These are phyloP conservation scores for Pseudonaja textilis DNA, from an alignment of 2,113 vertebrate species.

Conservation along the genomic window DNA sequence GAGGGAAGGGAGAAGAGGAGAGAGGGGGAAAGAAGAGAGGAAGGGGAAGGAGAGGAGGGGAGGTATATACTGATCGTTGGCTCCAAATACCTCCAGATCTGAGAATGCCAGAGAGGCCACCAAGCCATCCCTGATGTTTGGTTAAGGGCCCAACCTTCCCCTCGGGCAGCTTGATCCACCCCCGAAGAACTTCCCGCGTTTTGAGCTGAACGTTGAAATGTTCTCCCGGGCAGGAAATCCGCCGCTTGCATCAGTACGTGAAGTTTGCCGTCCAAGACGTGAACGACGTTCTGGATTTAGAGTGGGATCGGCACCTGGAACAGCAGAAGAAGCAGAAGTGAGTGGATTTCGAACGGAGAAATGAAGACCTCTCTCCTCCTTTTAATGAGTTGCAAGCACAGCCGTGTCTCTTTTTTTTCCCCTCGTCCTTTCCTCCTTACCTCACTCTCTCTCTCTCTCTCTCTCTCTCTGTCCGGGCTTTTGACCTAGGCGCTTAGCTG, in stretches of 20 bases:
- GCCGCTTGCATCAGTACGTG: constrained; percentile 89
- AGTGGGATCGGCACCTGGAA: constrained; percentile 93
- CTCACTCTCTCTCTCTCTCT: too few species aligned
- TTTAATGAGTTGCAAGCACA: too few species aligned
- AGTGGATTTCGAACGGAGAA: constrained; percentile 13
- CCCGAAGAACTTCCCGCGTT: background rate
- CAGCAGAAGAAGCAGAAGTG: constrained; percentile 88
- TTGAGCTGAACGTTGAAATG: background rate
- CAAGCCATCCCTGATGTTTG: background rate
- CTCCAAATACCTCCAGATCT: background rate
- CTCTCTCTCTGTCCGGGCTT: background rate
- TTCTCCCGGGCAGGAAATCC: constrained; percentile 81
- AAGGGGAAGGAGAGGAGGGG: too few species aligned
- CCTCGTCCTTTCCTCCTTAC: background rate
- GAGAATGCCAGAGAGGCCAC: background rate
- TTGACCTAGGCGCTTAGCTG: constrained; percentile 79
- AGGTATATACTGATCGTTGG: too few species aligned
- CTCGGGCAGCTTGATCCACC: background rate
- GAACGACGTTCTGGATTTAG: constrained; percentile 89
- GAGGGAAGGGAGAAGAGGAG: too few species aligned
- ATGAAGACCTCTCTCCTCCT: too few species aligned
- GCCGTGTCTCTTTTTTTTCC: too few species aligned
- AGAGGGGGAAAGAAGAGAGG: too few species aligned
- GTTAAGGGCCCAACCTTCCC: background rate
- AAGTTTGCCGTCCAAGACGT: constrained; percentile 93